Conservation (phyloP, 2,888 invertebrate species). For the Sphaeridia pumilis region DNA sequence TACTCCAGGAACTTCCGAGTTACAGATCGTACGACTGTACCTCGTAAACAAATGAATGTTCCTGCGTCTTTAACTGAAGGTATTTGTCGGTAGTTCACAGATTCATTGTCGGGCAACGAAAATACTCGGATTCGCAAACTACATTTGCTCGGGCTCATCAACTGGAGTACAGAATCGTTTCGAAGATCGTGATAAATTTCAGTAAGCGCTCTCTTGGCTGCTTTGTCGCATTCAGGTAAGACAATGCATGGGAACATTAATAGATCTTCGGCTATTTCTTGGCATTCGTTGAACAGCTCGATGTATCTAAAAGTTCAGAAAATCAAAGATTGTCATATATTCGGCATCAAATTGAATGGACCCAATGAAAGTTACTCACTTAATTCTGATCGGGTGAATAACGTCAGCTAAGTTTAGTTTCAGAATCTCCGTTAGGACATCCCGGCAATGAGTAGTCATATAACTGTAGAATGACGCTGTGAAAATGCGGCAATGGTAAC, state of each 20-base stretch:
- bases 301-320: too few species aligned
- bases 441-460: constrained; percentile 49
- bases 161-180: constrained; percentile 39
- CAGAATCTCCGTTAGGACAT: constrained; percentile 53
- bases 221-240: constrained; percentile 52
- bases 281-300: constrained; percentile 55
- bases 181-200: constrained; percentile 44
- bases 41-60: constrained; percentile 60
- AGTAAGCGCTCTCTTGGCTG: constrained; percentile 51
- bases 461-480: constrained; percentile 43
- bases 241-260: constrained; percentile 52
- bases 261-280: constrained; percentile 55
- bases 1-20: constrained; percentile 64
- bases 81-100: constrained; percentile 51
- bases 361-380: too few species aligned
- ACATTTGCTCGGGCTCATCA: constrained; percentile 45
- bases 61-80: constrained; percentile 60
- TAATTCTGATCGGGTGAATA: too few species aligned
- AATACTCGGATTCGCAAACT: constrained; percentile 56
- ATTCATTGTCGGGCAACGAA: constrained; percentile 58
- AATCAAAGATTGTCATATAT: too few species aligned
- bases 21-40: constrained; percentile 66
- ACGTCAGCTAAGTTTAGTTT: too few species aligned
- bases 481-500: too few species aligned
- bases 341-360: constrained; percentile 20